These are phyloP conservation scores for Thecophora atra DNA, from an alignment of 2,888 invertebrate species.

Conservation along the genomic window DNA sequence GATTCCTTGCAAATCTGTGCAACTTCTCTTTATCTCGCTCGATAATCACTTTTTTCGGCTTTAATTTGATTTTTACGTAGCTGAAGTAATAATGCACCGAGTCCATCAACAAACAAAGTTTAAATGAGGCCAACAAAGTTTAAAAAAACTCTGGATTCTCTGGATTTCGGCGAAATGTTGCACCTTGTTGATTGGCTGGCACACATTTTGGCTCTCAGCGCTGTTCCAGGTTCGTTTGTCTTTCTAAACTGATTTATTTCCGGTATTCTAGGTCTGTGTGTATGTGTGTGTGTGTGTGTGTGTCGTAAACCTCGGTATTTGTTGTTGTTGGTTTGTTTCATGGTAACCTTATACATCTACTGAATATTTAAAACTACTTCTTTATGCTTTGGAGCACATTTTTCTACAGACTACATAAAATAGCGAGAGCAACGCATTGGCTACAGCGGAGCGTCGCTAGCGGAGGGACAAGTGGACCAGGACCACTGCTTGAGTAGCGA, in stretches of 20 bases:
- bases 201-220: slow-evolving; percentile 20
- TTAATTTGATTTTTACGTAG: too few species aligned
- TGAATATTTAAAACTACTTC: slow-evolving; percentile 28
- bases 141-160: too few species aligned
- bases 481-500: not conserved
- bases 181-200: not conserved
- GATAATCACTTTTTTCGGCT: too few species aligned
- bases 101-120: too few species aligned
- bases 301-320: slow-evolving; percentile 26
- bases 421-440: slow-evolving; percentile 4
- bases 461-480: not conserved
- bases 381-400: slow-evolving; percentile 19
- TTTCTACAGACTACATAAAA: slow-evolving; percentile 24
- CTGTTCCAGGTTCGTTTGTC: slow-evolving; percentile 1
- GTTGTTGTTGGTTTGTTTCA: not conserved
- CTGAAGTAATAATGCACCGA: too few species aligned
- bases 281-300: slow-evolving; percentile 29
- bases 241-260: not conserved
- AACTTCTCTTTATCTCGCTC: too few species aligned
- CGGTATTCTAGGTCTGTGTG: not conserved
- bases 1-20: too few species aligned
- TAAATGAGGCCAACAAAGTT: too few species aligned
- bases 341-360: slow-evolving; percentile 27
- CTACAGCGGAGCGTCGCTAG: slow-evolving; percentile 6
- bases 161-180: not conserved